phyloP scores from a whole-genome alignment of 2,797 vertebrate species.

The Smutsia temminckii region DNA sequence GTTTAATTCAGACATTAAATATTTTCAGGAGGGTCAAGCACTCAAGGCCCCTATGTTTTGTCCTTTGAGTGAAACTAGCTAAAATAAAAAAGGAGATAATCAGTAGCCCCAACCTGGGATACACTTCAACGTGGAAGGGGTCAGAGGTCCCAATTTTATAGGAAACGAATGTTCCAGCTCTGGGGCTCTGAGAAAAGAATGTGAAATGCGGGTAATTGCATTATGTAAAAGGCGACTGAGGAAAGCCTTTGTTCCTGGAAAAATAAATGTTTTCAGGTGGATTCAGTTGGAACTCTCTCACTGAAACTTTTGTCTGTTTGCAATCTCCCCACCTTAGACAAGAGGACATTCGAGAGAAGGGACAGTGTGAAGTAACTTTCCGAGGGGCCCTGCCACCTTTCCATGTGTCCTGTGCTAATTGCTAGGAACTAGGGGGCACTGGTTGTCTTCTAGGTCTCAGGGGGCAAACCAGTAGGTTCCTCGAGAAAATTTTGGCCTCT shows the following conservation, averaged over 20 bases:
- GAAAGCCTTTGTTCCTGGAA: constrained; percentile 64
- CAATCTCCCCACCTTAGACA: constrained; percentile 55
- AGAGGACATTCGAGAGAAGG: constrained; percentile 53
- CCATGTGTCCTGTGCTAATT: background rate
- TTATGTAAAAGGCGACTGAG: constrained; percentile 72
- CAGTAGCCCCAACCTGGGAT: constrained; percentile 80
- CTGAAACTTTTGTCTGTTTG: background rate
- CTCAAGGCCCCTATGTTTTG: constrained; percentile 85
- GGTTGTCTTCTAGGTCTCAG: background rate
- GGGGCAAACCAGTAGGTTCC: background rate
- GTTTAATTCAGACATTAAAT: constrained; percentile 87
- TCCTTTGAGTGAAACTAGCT: constrained; percentile 87
- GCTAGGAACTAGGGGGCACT: background rate
- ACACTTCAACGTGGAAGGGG: constrained; percentile 78
- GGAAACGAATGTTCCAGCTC: constrained; percentile 77
- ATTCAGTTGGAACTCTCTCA: constrained; percentile 60
- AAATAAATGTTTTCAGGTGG: constrained; percentile 72
- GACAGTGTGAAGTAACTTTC: background rate
- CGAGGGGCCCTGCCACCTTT: rapidly evolving
- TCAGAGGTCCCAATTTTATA: constrained; percentile 79
- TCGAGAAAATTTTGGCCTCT: background rate
- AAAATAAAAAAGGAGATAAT: constrained; percentile 79
- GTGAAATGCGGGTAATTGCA: constrained; percentile 77
- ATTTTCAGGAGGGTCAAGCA: constrained; percentile 85
- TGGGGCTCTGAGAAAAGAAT: constrained; percentile 76